These are phyloP conservation scores for Clarias macrocephalus DNA, from an alignment of 2,113 vertebrate species.

Conservation along the genomic window DNA sequence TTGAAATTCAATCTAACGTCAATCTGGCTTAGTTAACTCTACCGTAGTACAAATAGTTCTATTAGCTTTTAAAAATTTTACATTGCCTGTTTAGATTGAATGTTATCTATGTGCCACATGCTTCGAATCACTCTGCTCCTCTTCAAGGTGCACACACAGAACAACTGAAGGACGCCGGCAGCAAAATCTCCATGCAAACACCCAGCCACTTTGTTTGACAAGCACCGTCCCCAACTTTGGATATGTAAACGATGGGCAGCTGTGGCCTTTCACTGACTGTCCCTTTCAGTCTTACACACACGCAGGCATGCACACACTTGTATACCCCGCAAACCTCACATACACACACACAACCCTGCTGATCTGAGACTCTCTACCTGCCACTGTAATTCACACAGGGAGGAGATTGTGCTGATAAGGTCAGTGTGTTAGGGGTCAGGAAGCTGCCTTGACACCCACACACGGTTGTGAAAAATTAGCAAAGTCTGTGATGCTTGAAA, in stretches of 20 bases:
- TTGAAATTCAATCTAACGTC: neutral
- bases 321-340: slow-evolving; percentile 21
- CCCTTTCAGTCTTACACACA: slow-evolving; percentile 38
- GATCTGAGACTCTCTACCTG: slow-evolving; percentile 30
- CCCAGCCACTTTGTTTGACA: slow-evolving; percentile 72
- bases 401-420: slow-evolving; percentile 51
- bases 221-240: slow-evolving; percentile 72
- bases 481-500: slow-evolving; percentile 4
- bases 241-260: slow-evolving; percentile 71
- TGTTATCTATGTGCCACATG: neutral
- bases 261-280: slow-evolving; percentile 53
- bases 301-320: slow-evolving; percentile 18
- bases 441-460: slow-evolving; percentile 66
- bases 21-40: neutral
- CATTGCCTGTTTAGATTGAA: neutral
- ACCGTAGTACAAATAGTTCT: neutral
- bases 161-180: slow-evolving; percentile 69
- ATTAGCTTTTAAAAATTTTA: neutral
- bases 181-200: slow-evolving; percentile 73
- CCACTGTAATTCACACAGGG: slow-evolving; percentile 31
- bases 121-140: slow-evolving; percentile 6
- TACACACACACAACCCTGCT: slow-evolving; percentile 8
- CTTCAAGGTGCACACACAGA: slow-evolving; percentile 45
- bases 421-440: slow-evolving; percentile 27
- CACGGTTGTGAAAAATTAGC: slow-evolving; percentile 26